A percentile compares a stretch with the other conserved stretches of the same genome.
Evolutionary conservation across 2,888 invertebrate genomes (phyloP).

Genomic region (Cheilosia vulpina): DNA sequence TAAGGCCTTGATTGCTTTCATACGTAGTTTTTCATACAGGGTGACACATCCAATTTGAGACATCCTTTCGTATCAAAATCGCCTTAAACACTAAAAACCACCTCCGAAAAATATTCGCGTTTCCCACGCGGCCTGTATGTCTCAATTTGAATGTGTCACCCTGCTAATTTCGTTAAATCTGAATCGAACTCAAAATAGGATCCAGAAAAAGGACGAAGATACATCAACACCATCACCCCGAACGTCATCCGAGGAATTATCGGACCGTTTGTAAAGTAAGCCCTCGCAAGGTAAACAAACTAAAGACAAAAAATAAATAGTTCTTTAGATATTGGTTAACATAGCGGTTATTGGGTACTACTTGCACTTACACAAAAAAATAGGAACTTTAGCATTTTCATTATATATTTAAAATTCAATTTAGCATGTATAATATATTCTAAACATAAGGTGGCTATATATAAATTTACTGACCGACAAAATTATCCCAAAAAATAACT

Average conservation of each 20-base stretch:
- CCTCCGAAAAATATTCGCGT: too few species aligned
- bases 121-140: neutral
- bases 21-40: neutral
- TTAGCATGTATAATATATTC: neutral
- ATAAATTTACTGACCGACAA: neutral
- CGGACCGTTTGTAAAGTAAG: neutral
- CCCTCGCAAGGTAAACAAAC: neutral
- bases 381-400: neutral
- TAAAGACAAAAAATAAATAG: neutral
- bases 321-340: neutral
- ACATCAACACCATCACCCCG: neutral
- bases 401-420: neutral
- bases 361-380: neutral
- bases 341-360: neutral
- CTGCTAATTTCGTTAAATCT: neutral
- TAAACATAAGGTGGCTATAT: neutral
- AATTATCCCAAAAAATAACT: neutral
- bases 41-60: neutral
- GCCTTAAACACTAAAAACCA: neutral
- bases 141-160: neutral
- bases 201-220: neutral
- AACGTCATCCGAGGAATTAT: slow-evolving; percentile 1
- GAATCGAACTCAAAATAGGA: slow-evolving; percentile 1
- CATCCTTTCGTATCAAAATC: neutral
- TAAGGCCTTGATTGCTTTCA: too few species aligned